These are phyloP conservation scores for Alitta virens DNA, from an alignment of 2,888 invertebrate genomes.

Conservation along the genomic window DNA sequence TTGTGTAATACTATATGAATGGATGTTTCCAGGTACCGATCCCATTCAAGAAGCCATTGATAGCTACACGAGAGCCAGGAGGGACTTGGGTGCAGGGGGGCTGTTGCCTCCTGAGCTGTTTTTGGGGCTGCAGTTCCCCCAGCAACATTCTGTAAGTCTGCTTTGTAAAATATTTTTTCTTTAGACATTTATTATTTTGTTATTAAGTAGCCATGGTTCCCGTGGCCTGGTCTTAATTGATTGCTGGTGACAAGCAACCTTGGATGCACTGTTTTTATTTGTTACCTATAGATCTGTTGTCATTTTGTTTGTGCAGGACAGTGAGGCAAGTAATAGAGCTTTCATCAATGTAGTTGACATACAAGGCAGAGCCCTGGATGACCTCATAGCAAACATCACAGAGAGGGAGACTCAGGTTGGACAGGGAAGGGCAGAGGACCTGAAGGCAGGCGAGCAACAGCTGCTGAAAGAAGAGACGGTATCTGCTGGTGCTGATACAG, in stretches of 20 bases:
- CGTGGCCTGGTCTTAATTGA: too few species aligned
- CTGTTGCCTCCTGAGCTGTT: constrained; percentile 49
- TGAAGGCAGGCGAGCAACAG: not conserved
- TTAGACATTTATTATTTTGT: too few species aligned
- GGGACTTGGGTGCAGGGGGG: constrained; percentile 27
- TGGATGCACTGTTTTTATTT: too few species aligned
- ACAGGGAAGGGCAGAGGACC: not conserved
- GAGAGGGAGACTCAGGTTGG: not conserved
- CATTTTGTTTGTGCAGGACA: not conserved
- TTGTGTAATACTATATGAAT: too few species aligned
- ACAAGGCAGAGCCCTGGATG: constrained; percentile 15
- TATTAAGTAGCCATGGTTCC: too few species aligned
- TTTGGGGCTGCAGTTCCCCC: constrained; percentile 41
- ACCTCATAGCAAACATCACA: constrained; percentile 21
- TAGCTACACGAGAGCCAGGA: constrained; percentile 39
- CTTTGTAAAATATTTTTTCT: too few species aligned
- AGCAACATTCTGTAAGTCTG: not conserved
- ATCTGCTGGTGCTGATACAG: not conserved
- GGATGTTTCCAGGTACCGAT: constrained; percentile 39
- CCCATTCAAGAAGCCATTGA: constrained; percentile 45
- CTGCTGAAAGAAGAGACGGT: not conserved
- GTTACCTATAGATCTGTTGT: too few species aligned
- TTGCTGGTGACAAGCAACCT: too few species aligned
- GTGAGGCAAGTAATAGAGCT: constrained; percentile 4
- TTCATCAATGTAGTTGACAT: constrained; percentile 30